Conservation (phyloP, 2,888 invertebrate species). For the Helleia helle region DNA sequence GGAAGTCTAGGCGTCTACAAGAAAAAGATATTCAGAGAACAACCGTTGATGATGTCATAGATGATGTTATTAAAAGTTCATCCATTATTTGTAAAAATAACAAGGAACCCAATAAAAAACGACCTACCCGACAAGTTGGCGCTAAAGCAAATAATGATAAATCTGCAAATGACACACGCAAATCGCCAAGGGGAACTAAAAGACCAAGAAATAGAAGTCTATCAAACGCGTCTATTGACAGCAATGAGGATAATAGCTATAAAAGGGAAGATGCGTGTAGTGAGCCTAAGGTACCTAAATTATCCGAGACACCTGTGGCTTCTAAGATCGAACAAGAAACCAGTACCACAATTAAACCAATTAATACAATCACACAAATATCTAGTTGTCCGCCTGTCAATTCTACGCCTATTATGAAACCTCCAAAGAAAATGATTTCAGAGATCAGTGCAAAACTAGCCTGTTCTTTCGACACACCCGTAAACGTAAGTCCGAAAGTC, state of each 20-base stretch:
- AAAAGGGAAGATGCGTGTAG: constrained; percentile 41
- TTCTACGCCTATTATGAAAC: constrained; percentile 51
- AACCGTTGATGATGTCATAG: constrained; percentile 90
- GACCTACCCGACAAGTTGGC: constrained; percentile 72
- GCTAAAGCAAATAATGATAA: constrained; percentile 42
- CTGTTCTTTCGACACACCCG: constrained; percentile 44
- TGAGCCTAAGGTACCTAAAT: constrained; percentile 41
- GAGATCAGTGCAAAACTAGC: constrained; percentile 57
- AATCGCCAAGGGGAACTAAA: constrained; percentile 77
- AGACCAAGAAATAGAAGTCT: constrained; percentile 77
- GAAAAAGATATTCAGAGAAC: constrained; percentile 84
- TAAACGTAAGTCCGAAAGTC: constrained; percentile 24
- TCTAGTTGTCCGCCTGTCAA: constrained; percentile 20
- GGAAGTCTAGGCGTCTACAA: constrained; percentile 86
- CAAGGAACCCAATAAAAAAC: constrained; percentile 55
- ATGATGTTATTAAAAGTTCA: constrained; percentile 87
- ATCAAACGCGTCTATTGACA: constrained; percentile 78
- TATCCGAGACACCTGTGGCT: constrained; percentile 27
- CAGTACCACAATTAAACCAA: constrained; percentile 15
- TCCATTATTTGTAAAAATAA: constrained; percentile 32
- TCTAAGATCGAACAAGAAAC: constrained; percentile 20
- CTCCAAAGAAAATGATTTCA: constrained; percentile 61
- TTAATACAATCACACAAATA: constrained; percentile 14
- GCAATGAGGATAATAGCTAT: constrained; percentile 68
- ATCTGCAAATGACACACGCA: constrained; percentile 54